phyloP scores from a whole-genome alignment of 2,797 vertebrate genomes.

The Danio aesculapii region DNA sequence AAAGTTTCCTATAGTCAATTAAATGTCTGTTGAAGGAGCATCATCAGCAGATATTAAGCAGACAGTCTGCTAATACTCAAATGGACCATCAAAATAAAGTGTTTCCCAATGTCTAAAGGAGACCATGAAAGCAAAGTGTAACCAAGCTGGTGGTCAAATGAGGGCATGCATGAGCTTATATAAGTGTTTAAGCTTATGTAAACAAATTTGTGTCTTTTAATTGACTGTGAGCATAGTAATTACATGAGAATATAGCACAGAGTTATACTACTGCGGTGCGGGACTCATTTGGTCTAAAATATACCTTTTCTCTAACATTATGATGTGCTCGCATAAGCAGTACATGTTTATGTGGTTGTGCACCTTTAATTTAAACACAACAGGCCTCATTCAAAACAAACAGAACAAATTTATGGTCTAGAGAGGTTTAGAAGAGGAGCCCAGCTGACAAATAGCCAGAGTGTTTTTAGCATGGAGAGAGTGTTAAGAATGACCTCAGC shows the following conservation, averaged over 20 bases:
- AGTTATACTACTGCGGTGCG: not conserved
- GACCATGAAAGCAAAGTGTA: no score
- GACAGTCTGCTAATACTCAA: no score
- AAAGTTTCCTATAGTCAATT: no score
- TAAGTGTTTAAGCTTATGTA: not conserved
- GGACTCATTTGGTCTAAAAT: conserved; percentile 40
- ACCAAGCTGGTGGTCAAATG: not conserved
- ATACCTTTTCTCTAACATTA: conserved; percentile 21
- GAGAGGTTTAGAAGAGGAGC: not conserved
- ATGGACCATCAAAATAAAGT: no score
- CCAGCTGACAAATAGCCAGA: conserved; percentile 1
- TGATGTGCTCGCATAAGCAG: not conserved
- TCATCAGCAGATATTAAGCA: no score
- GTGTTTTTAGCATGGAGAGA: conserved; percentile 2
- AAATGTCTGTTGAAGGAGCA: no score
- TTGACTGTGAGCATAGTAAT: conserved; percentile 51
- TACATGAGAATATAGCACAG: conserved; percentile 37
- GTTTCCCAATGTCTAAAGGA: not conserved
- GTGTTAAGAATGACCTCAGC: conserved; percentile 23
- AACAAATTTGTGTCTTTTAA: conserved; percentile 26
- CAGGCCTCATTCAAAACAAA: not conserved
- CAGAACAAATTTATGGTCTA: conserved; percentile 36
- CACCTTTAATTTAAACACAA: conserved; percentile 30
- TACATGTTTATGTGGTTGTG: conserved; percentile 1
- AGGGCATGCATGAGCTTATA: not conserved